Base-by-base conservation (phyloP, 2,113 vertebrate species). In the Verasper variegatus region DNA sequence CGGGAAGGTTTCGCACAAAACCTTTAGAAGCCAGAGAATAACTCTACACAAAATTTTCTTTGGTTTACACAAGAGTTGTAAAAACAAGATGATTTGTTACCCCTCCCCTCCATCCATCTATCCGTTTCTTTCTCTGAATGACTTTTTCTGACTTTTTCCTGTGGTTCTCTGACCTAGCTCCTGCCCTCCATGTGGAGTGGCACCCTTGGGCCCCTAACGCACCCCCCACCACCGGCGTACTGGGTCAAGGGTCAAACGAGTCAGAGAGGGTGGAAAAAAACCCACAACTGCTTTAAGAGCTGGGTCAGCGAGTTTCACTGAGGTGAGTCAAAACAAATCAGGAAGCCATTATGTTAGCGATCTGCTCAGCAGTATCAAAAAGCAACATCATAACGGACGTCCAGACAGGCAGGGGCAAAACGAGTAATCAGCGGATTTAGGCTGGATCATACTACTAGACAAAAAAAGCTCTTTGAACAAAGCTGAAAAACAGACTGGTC, bases 321-420 rank as follows among this genome's bases (percentile, higher is more conserved):
- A 84, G 81, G 77, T 87, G 67, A 83, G 76, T 82, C 47, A 78
- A 85, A 90, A 84, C 76, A 82, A 85, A 82, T 80, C 68, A 72
- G 52, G 57, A 78, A 76, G 56, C 24, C 37, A 78, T 80, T 85
- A 71, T 70, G 47, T 52, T 47, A 54, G 37, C 9, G 54, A 80
- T 76, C 63, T 49, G n/a, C 24, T 68, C 42, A 63, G 20, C 56
- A 47, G 73, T 74, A 77, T 74, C 35, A 71, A 76, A 70, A 79
- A 71, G 9, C 62, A 74, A 56, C 69, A 65, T 67, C 35, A 51
- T 17, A 17, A n/a, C 37, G 1, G 2, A 57, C 27, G 42, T 47
- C 54, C 65, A 79, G 68, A 68, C 63, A 56, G 62, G 7, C 72
- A 61, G 55, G 52, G 6, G 71, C 23, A 56, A 65, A 69, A 37